Conservation (phyloP, 2,888 invertebrate genomes). For the Antheraea assamensis region DNA sequence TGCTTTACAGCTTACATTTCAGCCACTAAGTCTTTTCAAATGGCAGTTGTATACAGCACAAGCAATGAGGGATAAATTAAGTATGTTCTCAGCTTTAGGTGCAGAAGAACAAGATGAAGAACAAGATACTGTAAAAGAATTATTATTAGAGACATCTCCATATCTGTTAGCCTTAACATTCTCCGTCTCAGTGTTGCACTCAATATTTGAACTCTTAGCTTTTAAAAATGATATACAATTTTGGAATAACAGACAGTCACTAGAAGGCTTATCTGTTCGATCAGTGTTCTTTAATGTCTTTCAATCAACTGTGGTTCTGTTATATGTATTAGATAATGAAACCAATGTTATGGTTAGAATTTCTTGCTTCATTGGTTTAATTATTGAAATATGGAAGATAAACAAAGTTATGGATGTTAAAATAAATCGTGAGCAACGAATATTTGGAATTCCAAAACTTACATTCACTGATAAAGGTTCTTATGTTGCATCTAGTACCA, state of each 20-base stretch:
- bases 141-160: constrained; percentile 97
- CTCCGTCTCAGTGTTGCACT: constrained; percentile 96
- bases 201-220: constrained; percentile 98
- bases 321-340: constrained; percentile 99
- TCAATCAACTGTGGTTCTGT: constrained; percentile 95
- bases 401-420: constrained; percentile 94
- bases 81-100: constrained; percentile 83
- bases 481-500: constrained; percentile 96
- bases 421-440: constrained; percentile 86
- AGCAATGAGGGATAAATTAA: constrained; percentile 94
- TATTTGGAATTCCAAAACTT: constrained; percentile 91
- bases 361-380: constrained; percentile 96
- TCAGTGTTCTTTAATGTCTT: constrained; percentile 99
- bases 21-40: constrained; percentile 97
- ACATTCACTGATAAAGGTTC: constrained; percentile 96
- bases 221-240: constrained; percentile 99
- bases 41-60: constrained; percentile 99
- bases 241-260: constrained; percentile 98
- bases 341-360: constrained; percentile 97
- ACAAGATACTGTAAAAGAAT: constrained; percentile 95
- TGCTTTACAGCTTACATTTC: constrained; percentile 87
- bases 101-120: constrained; percentile 93
- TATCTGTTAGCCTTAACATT: constrained; percentile 96
- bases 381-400: constrained; percentile 99
- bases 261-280: constrained; percentile 98